Percentiles rank a stretch among this genome's conserved stretches.
Evolutionary conservation across 2,797 vertebrate species (phyloP).

Genomic region (Hoplostethus mediterraneus): DNA sequence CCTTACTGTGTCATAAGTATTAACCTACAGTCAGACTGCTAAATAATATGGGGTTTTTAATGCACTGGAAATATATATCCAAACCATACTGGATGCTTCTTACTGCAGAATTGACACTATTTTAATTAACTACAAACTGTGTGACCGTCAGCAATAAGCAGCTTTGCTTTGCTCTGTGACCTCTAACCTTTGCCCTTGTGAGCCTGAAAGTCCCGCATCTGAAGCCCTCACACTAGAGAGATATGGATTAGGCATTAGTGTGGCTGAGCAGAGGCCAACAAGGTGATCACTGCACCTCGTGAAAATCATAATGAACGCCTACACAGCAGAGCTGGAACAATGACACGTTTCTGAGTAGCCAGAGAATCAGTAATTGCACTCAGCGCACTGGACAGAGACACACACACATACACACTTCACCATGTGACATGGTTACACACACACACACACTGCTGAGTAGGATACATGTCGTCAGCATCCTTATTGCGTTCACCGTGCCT

Average conservation of each 20-base stretch:
- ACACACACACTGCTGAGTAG: constrained; percentile 4
- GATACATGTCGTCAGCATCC: too few species aligned
- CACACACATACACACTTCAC: constrained; percentile 6
- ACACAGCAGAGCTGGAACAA: constrained; percentile 23
- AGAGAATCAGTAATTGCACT: constrained; percentile 27
- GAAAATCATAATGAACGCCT: constrained; percentile 38
- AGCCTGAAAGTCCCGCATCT: neutral
- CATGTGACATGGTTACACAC: constrained; percentile 1
- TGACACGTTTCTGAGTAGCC: constrained; percentile 25
- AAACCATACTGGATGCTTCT: neutral
- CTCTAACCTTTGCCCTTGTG: constrained; percentile 18
- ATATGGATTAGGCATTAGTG: constrained; percentile 37
- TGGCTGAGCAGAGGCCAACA: constrained; percentile 6
- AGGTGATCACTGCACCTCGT: constrained; percentile 23
- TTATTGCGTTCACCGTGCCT: too few species aligned
- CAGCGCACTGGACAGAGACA: constrained; percentile 5
- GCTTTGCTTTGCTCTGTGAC: constrained; percentile 12
- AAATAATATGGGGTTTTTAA: too few species aligned
- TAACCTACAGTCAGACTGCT: too few species aligned
- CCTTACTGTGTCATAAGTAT: too few species aligned
- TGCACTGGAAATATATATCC: too few species aligned
- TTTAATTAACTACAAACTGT: constrained; percentile 44
- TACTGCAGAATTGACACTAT: neutral
- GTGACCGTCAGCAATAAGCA: constrained; percentile 6
- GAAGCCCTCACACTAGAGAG: constrained; percentile 22